These are phyloP conservation scores for Lacerta viridis DNA, from an alignment of 2,797 vertebrate species.

Conservation along the genomic window DNA sequence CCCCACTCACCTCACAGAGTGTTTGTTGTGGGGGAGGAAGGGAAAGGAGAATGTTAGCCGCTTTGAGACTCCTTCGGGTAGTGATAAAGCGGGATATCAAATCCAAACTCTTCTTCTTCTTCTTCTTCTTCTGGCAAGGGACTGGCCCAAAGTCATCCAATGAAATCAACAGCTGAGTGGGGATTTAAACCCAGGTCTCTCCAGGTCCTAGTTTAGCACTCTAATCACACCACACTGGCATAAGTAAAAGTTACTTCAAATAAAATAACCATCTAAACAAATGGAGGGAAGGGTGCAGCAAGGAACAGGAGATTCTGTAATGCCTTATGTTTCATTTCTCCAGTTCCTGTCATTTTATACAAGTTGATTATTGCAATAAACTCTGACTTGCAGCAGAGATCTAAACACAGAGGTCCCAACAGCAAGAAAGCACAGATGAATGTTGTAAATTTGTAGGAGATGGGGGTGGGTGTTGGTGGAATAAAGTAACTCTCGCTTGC, in stretches of 20 bases:
- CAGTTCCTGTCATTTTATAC: conserved; percentile 31
- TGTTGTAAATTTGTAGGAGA: neutral
- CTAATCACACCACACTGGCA: too few species aligned
- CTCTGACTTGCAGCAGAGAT: neutral
- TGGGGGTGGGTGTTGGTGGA: neutral
- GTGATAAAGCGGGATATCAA: too few species aligned
- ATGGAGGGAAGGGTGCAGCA: neutral
- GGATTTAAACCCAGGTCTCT: too few species aligned
- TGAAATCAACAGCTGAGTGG: too few species aligned
- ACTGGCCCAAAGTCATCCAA: too few species aligned
- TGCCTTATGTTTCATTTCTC: conserved; percentile 29
- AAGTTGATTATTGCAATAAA: conserved; percentile 26
- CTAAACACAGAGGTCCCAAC: conserved; percentile 20
- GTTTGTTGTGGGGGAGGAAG: too few species aligned
- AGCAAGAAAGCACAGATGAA: conserved; percentile 19
- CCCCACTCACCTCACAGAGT: too few species aligned
- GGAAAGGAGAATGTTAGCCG: too few species aligned
- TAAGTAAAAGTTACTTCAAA: neutral
- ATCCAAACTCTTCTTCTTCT: too few species aligned
- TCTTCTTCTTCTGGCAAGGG: too few species aligned
- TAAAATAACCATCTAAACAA: neutral
- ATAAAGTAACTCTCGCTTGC: conserved; percentile 27
- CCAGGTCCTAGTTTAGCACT: too few species aligned
- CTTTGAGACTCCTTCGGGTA: too few species aligned
- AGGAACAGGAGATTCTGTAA: neutral